Conservation (phyloP, 1,140 invertebrate genomes). For the Drosophila mauritiana region DNA sequence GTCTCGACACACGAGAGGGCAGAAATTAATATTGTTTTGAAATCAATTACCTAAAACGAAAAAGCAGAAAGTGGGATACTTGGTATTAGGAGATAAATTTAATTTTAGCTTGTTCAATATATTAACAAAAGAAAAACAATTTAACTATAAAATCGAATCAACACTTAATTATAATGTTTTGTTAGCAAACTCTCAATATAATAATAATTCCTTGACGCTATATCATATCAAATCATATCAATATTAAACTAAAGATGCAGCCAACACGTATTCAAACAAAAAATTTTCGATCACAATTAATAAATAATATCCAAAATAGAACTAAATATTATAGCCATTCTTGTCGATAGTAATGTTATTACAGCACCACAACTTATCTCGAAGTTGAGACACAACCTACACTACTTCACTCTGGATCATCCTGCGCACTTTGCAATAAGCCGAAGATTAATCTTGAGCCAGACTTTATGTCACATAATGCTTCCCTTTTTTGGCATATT, state of each 20-base stretch:
- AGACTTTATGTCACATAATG: constrained; percentile 60
- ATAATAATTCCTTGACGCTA: no score
- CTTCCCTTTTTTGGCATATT: constrained; percentile 55
- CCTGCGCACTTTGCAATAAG: constrained; percentile 33
- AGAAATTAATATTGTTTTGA: constrained; percentile 70
- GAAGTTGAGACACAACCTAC: not conserved
- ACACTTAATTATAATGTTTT: no score
- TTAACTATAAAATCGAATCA: not conserved
- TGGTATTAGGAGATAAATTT: constrained; percentile 2
- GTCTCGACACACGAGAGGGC: constrained; percentile 37
- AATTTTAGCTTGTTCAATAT: not conserved
- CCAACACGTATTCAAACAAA: no score
- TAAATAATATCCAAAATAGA: no score
- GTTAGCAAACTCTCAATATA: no score
- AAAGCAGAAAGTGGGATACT: constrained; percentile 16
- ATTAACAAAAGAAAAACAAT: not conserved
- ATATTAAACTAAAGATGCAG: no score
- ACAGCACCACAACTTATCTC: constrained; percentile 1
- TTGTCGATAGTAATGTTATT: no score
- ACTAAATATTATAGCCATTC: no score
- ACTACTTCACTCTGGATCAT: constrained; percentile 15
- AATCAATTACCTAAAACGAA: constrained; percentile 76
- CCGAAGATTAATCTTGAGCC: constrained; percentile 51
- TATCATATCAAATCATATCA: no score
- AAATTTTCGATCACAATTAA: no score